Conservation (phyloP, 2,888 invertebrate species). For the Drosophila peninsularis region DNA sequence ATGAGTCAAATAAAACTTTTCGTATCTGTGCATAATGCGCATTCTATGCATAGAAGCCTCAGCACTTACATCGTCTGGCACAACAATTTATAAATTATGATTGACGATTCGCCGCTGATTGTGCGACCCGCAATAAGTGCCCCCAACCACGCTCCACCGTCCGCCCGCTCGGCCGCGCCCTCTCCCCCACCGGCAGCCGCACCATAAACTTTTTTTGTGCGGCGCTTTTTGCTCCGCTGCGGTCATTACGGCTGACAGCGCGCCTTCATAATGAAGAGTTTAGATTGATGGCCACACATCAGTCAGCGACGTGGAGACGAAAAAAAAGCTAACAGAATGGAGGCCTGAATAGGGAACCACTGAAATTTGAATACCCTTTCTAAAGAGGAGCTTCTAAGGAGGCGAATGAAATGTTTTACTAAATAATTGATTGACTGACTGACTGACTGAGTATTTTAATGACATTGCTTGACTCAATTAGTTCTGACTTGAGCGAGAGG, state of each 20-base stretch:
- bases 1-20: conserved; percentile 43
- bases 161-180: background rate
- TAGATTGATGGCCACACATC: conserved; percentile 78
- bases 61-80: conserved; percentile 31
- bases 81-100: conserved; percentile 75
- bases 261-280: conserved; percentile 80
- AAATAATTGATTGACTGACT: background rate
- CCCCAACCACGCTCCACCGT: background rate
- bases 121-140: conserved; percentile 67
- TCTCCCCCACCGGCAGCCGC: background rate
- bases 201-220: conserved; percentile 27
- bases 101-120: conserved; percentile 73
- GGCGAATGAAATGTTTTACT: background rate
- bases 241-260: conserved; percentile 78
- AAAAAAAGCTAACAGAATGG: conserved; percentile 8
- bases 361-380: conserved; percentile 27
- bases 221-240: conserved; percentile 65
- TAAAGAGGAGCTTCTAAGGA: background rate
- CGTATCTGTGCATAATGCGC: conserved; percentile 4
- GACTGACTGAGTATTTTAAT: background rate
- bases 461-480: too few species aligned
- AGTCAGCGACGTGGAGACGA: conserved; percentile 55
- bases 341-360: background rate
- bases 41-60: conserved; percentile 11
- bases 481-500: too few species aligned